Evolutionary conservation across 2,888 invertebrate species (phyloP).

Genomic region (Drosophila ezoana): DNA sequence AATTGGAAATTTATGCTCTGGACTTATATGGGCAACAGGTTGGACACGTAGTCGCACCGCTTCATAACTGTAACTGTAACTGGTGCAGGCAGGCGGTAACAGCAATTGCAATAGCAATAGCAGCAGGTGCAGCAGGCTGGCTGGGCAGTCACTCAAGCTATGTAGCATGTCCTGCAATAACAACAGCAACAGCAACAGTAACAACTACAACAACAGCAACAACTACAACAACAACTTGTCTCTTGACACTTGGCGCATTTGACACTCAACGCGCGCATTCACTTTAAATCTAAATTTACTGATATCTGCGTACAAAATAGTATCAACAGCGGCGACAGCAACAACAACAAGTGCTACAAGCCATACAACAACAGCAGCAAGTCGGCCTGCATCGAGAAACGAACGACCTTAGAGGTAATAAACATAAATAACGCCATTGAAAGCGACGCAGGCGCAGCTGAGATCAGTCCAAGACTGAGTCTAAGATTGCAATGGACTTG

Average conservation of each 20-base stretch:
- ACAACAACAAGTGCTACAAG: slow-evolving; percentile 53
- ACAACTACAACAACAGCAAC: slow-evolving; percentile 33
- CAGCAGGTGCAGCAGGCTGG: slow-evolving; percentile 54
- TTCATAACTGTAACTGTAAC: slow-evolving; percentile 71
- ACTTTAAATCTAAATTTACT: slow-evolving; percentile 82
- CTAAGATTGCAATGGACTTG: slow-evolving; percentile 56
- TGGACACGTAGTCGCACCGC: slow-evolving; percentile 40
- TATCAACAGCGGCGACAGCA: slow-evolving; percentile 78
- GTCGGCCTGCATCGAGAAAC: slow-evolving; percentile 68
- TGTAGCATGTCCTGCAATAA: slow-evolving; percentile 75
- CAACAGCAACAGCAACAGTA: slow-evolving; percentile 44
- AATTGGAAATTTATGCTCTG: slow-evolving; percentile 77
- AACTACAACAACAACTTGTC: slow-evolving; percentile 62
- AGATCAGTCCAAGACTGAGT: slow-evolving; percentile 63
- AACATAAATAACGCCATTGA: slow-evolving; percentile 82
- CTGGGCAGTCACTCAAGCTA: slow-evolving; percentile 51
- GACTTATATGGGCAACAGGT: slow-evolving; percentile 71
- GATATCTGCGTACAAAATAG: slow-evolving; percentile 81
- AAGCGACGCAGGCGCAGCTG: slow-evolving; percentile 75
- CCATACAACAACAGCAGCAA: slow-evolving; percentile 46
- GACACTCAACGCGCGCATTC: slow-evolving; percentile 81
- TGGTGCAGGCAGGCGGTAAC: slow-evolving; percentile 44
- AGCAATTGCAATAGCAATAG: slow-evolving; percentile 15
- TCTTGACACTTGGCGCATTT: slow-evolving; percentile 80
- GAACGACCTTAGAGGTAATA: slow-evolving; percentile 82